A percentile compares a stretch with the other conserved stretches of the same genome.
Conservation (phyloP, 2,797 vertebrate species). For the Poeciliopsis gracilis region DNA sequence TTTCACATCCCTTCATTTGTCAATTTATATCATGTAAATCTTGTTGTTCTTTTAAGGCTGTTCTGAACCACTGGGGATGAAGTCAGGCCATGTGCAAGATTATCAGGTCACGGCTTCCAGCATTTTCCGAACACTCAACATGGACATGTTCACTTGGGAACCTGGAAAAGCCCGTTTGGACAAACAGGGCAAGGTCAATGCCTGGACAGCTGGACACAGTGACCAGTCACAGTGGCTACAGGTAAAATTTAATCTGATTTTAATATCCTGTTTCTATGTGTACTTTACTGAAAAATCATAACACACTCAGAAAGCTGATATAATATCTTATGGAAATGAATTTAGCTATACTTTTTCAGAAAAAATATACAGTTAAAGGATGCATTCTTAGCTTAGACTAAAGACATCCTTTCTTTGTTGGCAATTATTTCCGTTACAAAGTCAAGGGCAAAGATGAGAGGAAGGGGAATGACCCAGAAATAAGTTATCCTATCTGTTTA, state of each 20-base stretch:
- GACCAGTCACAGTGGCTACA: constrained; percentile 99
- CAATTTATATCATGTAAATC: neutral
- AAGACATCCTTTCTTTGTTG: constrained; percentile 21
- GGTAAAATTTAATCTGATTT: constrained; percentile 76
- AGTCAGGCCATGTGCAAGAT: constrained; percentile 96
- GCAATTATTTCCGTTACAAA: neutral
- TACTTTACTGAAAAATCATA: constrained; percentile 18
- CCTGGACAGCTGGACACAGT: constrained; percentile 96
- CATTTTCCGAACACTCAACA: constrained; percentile 96
- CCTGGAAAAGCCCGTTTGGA: constrained; percentile 95
- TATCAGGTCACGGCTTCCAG: constrained; percentile 96
- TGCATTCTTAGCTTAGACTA: constrained; percentile 6
- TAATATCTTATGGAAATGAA: constrained; percentile 14
- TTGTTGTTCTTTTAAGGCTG: constrained; percentile 83
- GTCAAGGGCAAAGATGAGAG: too few relatives aligned
- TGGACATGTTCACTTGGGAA: constrained; percentile 99
- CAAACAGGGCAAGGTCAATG: constrained; percentile 98
- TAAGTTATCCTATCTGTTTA: constrained; percentile 34
- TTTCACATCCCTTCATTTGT: neutral
- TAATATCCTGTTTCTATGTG: constrained; percentile 9
- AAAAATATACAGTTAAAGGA: constrained; percentile 17
- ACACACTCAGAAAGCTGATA: neutral
- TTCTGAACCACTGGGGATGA: constrained; percentile 97
- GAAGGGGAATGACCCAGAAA: constrained; percentile 34
- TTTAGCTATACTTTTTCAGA: constrained; percentile 30